phyloP scores from a whole-genome alignment of 2,888 invertebrate species.

The Cheilosia pagana region DNA sequence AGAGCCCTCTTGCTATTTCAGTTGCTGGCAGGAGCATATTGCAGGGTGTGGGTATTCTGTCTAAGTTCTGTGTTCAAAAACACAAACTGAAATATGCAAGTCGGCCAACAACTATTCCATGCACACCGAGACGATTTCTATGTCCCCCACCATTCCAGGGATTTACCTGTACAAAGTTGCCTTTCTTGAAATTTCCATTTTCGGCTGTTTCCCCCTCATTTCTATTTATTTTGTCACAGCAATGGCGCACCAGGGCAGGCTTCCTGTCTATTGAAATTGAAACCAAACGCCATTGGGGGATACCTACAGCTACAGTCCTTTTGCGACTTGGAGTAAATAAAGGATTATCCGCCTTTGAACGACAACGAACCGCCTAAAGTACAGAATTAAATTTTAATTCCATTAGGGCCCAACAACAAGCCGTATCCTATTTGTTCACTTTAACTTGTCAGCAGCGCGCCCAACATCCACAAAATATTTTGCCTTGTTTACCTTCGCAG shows the following conservation, averaged over 20 bases:
- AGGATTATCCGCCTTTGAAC: conserved; percentile 54
- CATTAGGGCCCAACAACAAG: conserved; percentile 47
- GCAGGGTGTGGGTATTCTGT: no score
- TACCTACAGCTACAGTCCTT: neutral
- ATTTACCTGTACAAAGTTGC: conserved; percentile 8
- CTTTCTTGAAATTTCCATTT: conserved; percentile 38
- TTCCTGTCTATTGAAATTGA: conserved; percentile 24
- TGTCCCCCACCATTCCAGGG: neutral
- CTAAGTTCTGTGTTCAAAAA: no score
- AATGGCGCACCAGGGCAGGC: neutral
- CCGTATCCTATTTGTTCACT: conserved; percentile 19
- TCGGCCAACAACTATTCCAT: no score
- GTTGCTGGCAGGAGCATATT: no score
- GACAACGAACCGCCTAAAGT: conserved; percentile 36
- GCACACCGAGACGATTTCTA: neutral
- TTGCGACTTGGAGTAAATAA: conserved; percentile 10
- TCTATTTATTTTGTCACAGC: conserved; percentile 1
- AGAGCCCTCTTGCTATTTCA: no score
- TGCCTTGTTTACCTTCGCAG: neutral
- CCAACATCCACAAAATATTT: neutral
- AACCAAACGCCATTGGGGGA: conserved; percentile 18
- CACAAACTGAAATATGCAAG: no score
- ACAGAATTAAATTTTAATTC: conserved; percentile 69
- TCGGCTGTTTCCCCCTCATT: conserved; percentile 3
- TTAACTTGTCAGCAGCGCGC: conserved; percentile 24